phyloP scores from a whole-genome alignment of 2,113 vertebrate species.

The Zosterops lateralis region DNA sequence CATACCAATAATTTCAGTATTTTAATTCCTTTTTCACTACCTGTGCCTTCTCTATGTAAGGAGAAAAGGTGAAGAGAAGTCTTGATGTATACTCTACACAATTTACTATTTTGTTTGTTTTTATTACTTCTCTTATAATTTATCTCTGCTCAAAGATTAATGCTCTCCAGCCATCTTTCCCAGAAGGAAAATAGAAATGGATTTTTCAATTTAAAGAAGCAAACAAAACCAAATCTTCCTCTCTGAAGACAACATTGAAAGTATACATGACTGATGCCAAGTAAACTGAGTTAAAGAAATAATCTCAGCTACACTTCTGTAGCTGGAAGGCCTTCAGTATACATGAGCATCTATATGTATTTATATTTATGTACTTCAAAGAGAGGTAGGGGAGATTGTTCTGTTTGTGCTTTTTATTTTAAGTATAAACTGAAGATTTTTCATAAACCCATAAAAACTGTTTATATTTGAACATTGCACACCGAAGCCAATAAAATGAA shows the following conservation, averaged over 20 bases:
- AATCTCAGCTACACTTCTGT: neutral
- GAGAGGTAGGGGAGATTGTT: rapidly evolving
- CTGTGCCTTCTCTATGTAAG: neutral
- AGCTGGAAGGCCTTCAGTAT: neutral
- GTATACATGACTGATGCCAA: neutral
- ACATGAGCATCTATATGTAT: neutral
- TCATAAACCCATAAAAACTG: neutral
- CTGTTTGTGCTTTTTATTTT: neutral
- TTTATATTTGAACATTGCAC: neutral
- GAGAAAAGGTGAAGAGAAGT: neutral
- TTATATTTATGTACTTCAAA: neutral
- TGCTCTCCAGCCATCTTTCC: neutral
- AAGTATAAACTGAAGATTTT: neutral
- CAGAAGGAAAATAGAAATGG: conserved; percentile 27
- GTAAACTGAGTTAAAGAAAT: neutral
- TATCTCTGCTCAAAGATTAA: conserved; percentile 3
- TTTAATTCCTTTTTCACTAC: neutral
- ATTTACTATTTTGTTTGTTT: conserved; percentile 11
- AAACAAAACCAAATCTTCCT: conserved; percentile 16
- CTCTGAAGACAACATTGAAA: neutral
- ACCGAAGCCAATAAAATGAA: neutral
- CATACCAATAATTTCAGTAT: neutral
- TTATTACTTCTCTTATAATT: conserved; percentile 37
- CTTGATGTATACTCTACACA: neutral
- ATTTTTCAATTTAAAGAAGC: conserved; percentile 38